These are phyloP conservation scores for Prionchulus punctatus DNA, from an alignment of 2,888 invertebrate species.

Conservation along the genomic window DNA sequence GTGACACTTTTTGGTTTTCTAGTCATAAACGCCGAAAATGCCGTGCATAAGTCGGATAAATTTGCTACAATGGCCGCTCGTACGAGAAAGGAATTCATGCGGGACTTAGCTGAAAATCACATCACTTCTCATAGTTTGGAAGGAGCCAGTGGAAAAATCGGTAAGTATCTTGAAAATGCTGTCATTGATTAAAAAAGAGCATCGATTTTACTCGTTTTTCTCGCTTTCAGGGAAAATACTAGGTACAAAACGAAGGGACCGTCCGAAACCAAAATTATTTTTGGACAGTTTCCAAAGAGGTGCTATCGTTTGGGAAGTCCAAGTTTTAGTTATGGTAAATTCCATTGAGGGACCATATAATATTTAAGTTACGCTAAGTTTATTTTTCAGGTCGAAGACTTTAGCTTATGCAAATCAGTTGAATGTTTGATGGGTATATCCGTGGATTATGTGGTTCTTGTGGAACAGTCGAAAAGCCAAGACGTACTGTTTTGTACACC, in stretches of 20 bases:
- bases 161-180: background rate
- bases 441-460: constrained; percentile 64
- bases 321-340: constrained; percentile 22
- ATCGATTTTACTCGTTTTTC: too few relatives aligned
- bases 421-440: constrained; percentile 58
- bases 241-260: constrained; percentile 46
- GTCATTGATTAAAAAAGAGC: background rate
- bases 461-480: constrained; percentile 57
- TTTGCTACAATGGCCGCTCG: constrained; percentile 91
- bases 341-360: too few relatives aligned
- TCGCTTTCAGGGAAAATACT: constrained; percentile 19
- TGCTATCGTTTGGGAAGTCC: constrained; percentile 37
- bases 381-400: constrained; percentile 45
- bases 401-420: constrained; percentile 12
- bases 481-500: constrained; percentile 72
- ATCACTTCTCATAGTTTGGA: constrained; percentile 59
- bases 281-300: constrained; percentile 49
- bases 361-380: background rate
- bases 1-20: constrained; percentile 16
- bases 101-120: constrained; percentile 72
- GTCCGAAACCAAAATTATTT: constrained; percentile 52
- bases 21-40: constrained; percentile 89
- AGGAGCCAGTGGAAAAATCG: background rate
- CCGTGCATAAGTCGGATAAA: constrained; percentile 84
- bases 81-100: constrained; percentile 82